phyloP scores from a whole-genome alignment of 2,113 vertebrate genomes.

The Tauraco erythrolophus region DNA sequence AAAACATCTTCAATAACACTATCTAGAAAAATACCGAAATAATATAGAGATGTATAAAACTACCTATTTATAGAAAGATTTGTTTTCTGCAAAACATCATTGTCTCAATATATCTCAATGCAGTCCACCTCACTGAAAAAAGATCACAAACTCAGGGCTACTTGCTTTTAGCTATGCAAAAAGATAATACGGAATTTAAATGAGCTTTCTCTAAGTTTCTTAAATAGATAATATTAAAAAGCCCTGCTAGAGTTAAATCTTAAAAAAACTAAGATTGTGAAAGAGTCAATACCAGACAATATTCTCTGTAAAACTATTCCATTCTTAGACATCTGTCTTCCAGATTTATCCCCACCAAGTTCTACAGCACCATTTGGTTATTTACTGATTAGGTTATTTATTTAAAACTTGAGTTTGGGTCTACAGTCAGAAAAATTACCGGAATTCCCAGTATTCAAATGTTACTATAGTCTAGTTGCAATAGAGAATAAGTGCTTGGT shows the following conservation, averaged over 20 bases:
- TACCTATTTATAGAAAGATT: neutral
- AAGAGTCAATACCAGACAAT: neutral
- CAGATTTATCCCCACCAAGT: neutral
- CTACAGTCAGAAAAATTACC: neutral
- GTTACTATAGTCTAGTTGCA: fast-evolving
- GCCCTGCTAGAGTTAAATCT: too few species aligned
- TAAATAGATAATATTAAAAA: neutral
- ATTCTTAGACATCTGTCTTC: neutral
- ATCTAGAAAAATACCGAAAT: neutral
- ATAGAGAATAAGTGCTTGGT: neutral
- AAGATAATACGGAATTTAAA: neutral
- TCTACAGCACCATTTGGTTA: neutral
- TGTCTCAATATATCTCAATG: neutral
- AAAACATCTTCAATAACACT: neutral
- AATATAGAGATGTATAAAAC: neutral
- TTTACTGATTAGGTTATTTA: neutral
- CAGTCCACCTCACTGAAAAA: neutral
- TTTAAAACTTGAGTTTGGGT: neutral
- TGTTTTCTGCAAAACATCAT: neutral
- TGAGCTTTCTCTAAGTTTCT: neutral
- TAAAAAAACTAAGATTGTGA: neutral
- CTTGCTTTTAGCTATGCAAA: neutral
- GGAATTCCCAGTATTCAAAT: neutral
- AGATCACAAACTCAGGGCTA: neutral
- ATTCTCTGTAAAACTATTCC: neutral